Base-by-base conservation (phyloP, 2,797 vertebrate genomes). In the Hephaestus fuliginosus region DNA sequence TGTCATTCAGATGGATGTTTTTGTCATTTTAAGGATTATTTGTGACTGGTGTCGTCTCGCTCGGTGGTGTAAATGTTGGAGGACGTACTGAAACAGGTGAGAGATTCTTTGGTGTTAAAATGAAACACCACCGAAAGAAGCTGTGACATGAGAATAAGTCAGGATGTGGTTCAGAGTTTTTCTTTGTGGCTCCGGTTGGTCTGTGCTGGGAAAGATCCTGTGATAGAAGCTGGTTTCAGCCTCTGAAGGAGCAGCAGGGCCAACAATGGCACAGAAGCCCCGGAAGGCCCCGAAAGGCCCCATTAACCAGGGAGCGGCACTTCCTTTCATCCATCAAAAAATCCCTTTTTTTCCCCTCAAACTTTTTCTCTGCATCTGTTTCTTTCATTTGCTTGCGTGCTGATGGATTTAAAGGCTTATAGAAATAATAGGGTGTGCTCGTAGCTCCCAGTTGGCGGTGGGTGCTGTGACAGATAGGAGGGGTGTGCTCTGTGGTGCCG, bases 301-400 rank as follows among this genome's bases (percentile, higher is more conserved):
- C 81, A 75, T 80, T 60, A 79, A 76, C 74, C 71, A 81, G 87
- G 86, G 89, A 85, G 86, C 52, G 84, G 84, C 89, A 79, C 81
- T 89, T 91, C 88, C 86, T 63, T n/a, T 78, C 74, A 69, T 79
- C 60, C 13, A 4, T 83, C 74, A 83, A n/a, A 74, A 57, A 53
- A 33, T 33, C 14, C 55, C 63, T 17, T 12, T 46, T 72, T 63
- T 49, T 65, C 62, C 55, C 10, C 65, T 15, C 14, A 53, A 60
- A 81, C 60, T 1, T 65, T 68, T 53, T 83, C 77, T 77, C 62
- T 75, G 62, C 55, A 18, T 76, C 51, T 73, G 72, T 30, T 68
- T 70, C 80, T 78, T 57, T 81, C 62, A 22, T 53, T 69, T 14
- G 13, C 8, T 0, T 52, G 4, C 3, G 13, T 56, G 84, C 64